Conservation (phyloP, 1,140 invertebrate species). For the Calliphora vicina region DNA sequence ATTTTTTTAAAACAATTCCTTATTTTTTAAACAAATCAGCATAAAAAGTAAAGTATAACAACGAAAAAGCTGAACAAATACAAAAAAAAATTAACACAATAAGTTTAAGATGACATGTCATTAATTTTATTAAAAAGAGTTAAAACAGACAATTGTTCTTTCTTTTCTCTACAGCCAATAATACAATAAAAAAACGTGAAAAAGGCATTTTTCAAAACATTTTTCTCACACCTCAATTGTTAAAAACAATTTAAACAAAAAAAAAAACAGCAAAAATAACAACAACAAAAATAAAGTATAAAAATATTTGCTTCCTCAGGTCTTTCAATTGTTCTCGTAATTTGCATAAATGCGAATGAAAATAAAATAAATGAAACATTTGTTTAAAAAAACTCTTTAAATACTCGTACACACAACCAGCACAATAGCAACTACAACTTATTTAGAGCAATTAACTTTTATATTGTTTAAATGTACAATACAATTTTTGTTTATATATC, state of each 20-base stretch:
- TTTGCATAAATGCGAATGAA: conserved; percentile 1
- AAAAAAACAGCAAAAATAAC: no score
- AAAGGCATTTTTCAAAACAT: not conserved
- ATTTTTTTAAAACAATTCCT: no score
- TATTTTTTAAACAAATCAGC: no score
- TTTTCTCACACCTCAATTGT: not conserved
- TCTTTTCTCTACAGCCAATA: not conserved
- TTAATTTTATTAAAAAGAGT: not conserved
- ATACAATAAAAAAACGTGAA: not conserved
- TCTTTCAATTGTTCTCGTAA: not conserved
- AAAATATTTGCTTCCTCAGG: not conserved
- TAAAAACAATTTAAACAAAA: not conserved
- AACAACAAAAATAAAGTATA: no score
- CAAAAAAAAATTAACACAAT: not conserved
- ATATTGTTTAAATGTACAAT: no score
- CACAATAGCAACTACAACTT: no score
- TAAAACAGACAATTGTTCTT: not conserved
- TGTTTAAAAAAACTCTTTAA: no score
- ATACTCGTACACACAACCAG: no score
- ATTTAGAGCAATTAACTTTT: no score
- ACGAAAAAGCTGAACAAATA: not conserved
- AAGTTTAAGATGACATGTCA: not conserved
- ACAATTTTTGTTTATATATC: no score
- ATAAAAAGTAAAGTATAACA: not conserved
- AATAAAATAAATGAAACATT: not conserved